phyloP scores from a whole-genome alignment of 1,140 invertebrate species.

The Colletes gigas region DNA sequence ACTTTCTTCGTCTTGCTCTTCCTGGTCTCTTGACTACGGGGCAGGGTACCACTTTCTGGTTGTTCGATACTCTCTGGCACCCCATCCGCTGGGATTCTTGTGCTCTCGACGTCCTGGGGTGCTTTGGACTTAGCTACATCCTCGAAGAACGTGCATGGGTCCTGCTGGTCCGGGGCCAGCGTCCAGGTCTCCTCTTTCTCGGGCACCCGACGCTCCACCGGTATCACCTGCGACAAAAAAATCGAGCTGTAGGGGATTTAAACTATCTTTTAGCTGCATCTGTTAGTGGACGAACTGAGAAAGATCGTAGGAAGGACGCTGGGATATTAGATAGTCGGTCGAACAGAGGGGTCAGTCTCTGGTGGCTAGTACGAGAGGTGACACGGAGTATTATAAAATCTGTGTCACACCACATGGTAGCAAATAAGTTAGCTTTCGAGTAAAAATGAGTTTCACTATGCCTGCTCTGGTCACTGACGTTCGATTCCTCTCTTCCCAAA shows the following conservation, averaged over 20 bases:
- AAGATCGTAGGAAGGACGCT: no score
- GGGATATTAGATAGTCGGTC: no score
- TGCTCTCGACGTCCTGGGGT: conserved; percentile 34
- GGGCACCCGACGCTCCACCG: conserved; percentile 72
- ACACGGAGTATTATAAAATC: no score
- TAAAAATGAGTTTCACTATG: no score
- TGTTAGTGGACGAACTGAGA: no score
- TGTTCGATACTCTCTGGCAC: conserved; percentile 25
- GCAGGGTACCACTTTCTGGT: conserved; percentile 56
- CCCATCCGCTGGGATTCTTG: conserved; percentile 9
- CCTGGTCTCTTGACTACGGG: conserved; percentile 74
- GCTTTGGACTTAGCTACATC: conserved; percentile 32
- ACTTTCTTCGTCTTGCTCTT: conserved; percentile 79
- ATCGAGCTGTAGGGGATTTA: background rate
- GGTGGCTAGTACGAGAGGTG: no score
- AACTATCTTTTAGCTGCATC: no score
- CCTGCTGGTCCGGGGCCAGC: conserved; percentile 59
- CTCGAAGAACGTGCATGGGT: conserved; percentile 26
- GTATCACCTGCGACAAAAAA: conserved; percentile 74
- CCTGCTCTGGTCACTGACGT: no score
- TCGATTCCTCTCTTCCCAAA: no score
- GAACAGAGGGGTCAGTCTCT: no score
- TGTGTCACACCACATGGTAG: no score
- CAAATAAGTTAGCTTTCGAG: no score
- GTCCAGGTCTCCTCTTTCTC: conserved; percentile 78